Percentiles rank a stretch among this genome's conserved stretches.
Conservation (phyloP, 2,113 vertebrate species). For the Murina feae region DNA sequence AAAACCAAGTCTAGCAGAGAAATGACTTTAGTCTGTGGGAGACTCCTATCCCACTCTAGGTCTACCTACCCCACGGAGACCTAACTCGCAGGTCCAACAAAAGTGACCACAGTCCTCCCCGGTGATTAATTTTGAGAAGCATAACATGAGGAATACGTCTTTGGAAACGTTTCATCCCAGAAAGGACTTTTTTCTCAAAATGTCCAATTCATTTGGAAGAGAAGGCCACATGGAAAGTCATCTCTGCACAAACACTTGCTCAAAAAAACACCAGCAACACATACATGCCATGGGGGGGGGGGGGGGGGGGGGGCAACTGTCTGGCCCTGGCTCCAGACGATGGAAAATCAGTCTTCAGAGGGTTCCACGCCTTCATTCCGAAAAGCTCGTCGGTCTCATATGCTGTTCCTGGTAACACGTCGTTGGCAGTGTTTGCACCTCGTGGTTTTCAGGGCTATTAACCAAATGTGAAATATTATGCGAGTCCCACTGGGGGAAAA, state of each 20-base stretch:
- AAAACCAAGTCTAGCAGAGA: not conserved
- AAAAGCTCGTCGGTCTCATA: slow-evolving; percentile 15
- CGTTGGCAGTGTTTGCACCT: not conserved
- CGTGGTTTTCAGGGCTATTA: slow-evolving; percentile 41
- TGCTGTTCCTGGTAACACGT: not conserved
- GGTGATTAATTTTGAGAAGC: not conserved
- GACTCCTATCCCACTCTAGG: not conserved
- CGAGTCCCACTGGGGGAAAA: not conserved
- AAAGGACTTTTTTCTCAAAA: not conserved
- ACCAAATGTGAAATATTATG: slow-evolving; percentile 45
- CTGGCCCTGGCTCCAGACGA: not conserved
- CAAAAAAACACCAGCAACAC: slow-evolving; percentile 24
- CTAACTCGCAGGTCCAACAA: not conserved
- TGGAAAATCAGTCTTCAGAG: not conserved
- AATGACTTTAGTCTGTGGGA: not conserved
- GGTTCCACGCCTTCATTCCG: not conserved
- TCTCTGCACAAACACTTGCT: not conserved
- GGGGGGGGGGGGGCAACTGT: not conserved
- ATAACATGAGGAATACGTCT: not conserved
- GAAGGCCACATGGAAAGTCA: not conserved
- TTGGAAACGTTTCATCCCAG: not conserved
- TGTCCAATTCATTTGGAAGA: not conserved
- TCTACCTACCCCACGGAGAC: not conserved
- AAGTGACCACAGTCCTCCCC: not conserved
- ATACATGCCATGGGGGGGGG: not conserved